Conservation (phyloP, 1,140 invertebrate species). For the Lordiphosa stackelbergi region DNA sequence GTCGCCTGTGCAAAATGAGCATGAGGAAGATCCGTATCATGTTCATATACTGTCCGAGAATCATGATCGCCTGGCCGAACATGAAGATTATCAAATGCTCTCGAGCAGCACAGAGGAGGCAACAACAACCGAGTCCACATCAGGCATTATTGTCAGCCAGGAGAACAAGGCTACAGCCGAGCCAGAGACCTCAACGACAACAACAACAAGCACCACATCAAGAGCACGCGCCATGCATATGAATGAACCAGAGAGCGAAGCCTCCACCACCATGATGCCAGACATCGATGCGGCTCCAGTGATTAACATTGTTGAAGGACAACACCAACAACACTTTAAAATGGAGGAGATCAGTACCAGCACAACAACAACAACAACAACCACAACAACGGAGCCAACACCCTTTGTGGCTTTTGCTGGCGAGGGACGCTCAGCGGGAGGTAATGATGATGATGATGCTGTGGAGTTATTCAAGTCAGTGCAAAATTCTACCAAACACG, state of each 20-base stretch:
- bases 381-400: constrained; percentile 34
- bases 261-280: constrained; percentile 42
- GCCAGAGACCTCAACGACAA: constrained; percentile 35
- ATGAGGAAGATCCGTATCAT: constrained; percentile 74
- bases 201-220: constrained; percentile 41
- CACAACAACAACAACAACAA: constrained; percentile 23
- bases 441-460: constrained; percentile 23
- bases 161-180: constrained; percentile 63
- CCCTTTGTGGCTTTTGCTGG: constrained; percentile 54
- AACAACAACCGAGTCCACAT: constrained; percentile 38
- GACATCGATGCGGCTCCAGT: constrained; percentile 38
- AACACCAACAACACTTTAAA: constrained; percentile 34
- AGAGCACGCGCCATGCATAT: constrained; percentile 76
- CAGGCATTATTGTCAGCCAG: constrained; percentile 59
- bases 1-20: constrained; percentile 21
- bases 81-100: constrained; percentile 75
- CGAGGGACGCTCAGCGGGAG: constrained; percentile 52
- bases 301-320: constrained; percentile 72
- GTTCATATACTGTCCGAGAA: constrained; percentile 74
- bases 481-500: constrained; percentile 45
- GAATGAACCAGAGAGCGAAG: constrained; percentile 52
- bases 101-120: constrained; percentile 66
- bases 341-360: constrained; percentile 26
- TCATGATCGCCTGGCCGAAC: constrained; percentile 75
- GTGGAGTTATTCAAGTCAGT: constrained; percentile 43